A percentile compares a stretch with the other conserved stretches of the same genome.
These are phyloP conservation scores for Motacilla tschutschensis DNA, from an alignment of 2,113 vertebrate species.

Conservation along the genomic window DNA sequence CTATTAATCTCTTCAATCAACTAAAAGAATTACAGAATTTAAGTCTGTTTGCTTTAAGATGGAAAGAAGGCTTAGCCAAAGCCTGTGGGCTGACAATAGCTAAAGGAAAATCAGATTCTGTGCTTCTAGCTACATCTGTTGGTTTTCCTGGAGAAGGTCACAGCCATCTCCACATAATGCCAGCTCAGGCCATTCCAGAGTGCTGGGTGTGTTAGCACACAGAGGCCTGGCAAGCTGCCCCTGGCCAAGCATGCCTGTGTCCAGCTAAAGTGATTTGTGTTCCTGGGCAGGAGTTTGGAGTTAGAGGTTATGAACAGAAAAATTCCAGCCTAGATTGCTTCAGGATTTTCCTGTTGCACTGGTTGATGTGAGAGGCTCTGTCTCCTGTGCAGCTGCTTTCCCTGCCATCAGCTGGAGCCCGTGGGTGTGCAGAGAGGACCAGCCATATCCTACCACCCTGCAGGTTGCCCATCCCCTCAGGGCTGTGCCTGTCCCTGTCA, in stretches of 20 bases:
- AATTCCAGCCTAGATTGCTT: background rate
- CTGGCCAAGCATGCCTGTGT: background rate
- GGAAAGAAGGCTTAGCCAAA: constrained; percentile 49
- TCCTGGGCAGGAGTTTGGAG: background rate
- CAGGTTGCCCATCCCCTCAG: background rate
- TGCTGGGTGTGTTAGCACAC: background rate
- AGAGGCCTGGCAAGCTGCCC: background rate
- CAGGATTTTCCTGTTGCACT: background rate
- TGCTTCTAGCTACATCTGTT: background rate
- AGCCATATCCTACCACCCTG: background rate
- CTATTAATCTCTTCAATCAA: constrained; percentile 51
- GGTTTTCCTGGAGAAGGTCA: constrained; percentile 9
- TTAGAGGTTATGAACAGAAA: background rate
- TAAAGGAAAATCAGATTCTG: background rate
- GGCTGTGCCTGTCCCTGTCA: background rate
- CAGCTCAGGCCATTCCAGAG: background rate
- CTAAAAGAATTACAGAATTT: constrained; percentile 32
- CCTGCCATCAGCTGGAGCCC: background rate
- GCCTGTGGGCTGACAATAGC: background rate
- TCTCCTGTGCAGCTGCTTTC: background rate
- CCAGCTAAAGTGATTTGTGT: background rate
- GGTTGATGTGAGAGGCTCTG: background rate
- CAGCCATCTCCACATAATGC: background rate
- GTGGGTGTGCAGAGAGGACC: background rate
- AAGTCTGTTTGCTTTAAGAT: constrained; percentile 43